Conservation (phyloP, 2,888 invertebrate genomes). For the Brachypalpus laphriformis region DNA sequence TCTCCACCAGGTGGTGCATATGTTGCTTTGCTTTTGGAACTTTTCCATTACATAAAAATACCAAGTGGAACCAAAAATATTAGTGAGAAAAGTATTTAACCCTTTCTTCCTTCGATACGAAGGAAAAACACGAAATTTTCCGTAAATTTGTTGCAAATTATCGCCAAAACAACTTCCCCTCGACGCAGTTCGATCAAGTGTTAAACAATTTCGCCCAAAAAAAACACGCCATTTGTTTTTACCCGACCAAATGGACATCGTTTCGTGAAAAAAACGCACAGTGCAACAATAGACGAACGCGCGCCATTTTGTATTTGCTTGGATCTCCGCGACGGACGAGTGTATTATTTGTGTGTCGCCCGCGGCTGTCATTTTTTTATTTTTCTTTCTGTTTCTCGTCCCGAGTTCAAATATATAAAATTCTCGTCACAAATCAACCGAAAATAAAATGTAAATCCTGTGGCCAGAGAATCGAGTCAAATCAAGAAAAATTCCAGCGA, state of each 20-base stretch:
- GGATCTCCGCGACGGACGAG: conserved; percentile 55
- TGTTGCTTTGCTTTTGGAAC: conserved; percentile 62
- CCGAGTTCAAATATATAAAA: conserved; percentile 53
- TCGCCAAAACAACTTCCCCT: not conserved
- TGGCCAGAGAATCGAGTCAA: not conserved
- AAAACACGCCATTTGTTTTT: conserved; percentile 52
- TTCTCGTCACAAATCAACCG: conserved; percentile 11
- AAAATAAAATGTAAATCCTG: conserved; percentile 22
- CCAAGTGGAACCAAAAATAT: conserved; percentile 66
- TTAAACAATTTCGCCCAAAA: not conserved
- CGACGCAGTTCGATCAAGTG: not conserved
- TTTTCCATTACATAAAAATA: conserved; percentile 75
- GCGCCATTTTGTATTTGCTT: conserved; percentile 73
- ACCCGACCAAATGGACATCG: conserved; percentile 18
- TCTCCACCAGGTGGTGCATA: conserved; percentile 31
- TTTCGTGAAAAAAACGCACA: conserved; percentile 53
- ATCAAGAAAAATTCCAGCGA: not conserved
- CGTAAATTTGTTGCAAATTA: not conserved
- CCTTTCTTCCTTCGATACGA: conserved; percentile 50
- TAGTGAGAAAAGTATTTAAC: conserved; percentile 58
- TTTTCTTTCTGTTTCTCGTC: conserved; percentile 26
- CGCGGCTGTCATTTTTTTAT: conserved; percentile 53
- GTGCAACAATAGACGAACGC: conserved; percentile 72
- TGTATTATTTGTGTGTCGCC: conserved; percentile 59
- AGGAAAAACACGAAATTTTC: conserved; percentile 26